Evolutionary conservation across 2,888 invertebrate genomes (phyloP).

Genomic region (Fragum whitleyi): DNA sequence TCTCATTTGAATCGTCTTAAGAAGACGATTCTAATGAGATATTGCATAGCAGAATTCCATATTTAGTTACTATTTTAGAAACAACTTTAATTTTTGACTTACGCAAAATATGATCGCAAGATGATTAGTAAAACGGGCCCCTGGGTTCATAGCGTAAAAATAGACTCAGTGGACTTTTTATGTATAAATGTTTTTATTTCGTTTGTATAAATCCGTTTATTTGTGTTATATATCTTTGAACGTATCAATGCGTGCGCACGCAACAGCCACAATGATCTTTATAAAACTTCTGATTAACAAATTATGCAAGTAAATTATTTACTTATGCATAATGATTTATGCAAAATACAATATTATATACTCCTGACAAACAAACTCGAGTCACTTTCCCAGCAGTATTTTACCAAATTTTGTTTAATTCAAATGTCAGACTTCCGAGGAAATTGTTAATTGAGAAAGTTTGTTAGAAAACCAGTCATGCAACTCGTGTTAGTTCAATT

Average conservation of each 20-base stretch:
- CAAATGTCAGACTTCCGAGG: slow-evolving; percentile 20
- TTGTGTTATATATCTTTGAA: neutral
- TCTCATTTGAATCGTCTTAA: no score
- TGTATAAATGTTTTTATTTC: no score
- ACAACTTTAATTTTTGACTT: no score
- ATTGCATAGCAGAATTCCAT: no score
- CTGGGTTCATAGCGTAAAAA: no score
- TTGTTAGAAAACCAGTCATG: neutral
- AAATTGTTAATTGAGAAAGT: neutral
- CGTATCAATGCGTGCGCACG: neutral
- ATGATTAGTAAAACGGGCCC: no score
- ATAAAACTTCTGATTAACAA: neutral
- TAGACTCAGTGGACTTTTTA: no score
- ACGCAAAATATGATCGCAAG: no score
- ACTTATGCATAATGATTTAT: slow-evolving; percentile 15
- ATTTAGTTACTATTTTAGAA: no score
- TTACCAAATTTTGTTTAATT: slow-evolving; percentile 15
- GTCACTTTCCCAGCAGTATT: slow-evolving; percentile 6
- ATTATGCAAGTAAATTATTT: slow-evolving; percentile 14
- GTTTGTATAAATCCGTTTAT: no score
- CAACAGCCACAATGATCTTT: neutral
- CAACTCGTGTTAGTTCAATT: neutral
- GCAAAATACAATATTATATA: slow-evolving; percentile 8
- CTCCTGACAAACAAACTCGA: slow-evolving; percentile 5
- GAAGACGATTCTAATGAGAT: no score